phyloP scores from a whole-genome alignment of 2,888 invertebrate genomes.

The Melinopterus prodromus region DNA sequence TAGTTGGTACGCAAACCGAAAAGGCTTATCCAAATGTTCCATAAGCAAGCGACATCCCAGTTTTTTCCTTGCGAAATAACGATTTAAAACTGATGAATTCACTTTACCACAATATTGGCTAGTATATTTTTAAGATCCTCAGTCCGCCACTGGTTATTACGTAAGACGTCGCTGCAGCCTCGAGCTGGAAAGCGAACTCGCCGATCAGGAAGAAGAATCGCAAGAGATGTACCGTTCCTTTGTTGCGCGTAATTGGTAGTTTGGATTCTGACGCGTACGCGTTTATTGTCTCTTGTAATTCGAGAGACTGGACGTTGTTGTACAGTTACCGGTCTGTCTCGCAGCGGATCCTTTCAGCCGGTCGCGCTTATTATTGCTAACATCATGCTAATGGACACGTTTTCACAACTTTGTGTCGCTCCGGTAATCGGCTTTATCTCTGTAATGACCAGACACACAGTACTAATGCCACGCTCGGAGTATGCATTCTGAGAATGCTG shows the following conservation, averaged over 20 bases:
- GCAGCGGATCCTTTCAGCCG: background rate
- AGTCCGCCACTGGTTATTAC: background rate
- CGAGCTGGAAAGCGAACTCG: background rate
- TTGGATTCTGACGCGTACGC: background rate
- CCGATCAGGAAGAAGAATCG: conserved; percentile 11
- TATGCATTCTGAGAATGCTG: too few species aligned
- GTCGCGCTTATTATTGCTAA: background rate
- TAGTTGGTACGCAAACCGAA: too few species aligned
- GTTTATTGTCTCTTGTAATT: background rate
- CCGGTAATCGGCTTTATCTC: background rate
- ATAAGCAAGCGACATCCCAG: too few species aligned
- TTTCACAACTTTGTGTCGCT: background rate
- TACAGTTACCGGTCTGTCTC: background rate
- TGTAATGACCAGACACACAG: background rate
- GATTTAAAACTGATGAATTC: too few species aligned
- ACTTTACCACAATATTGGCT: too few species aligned
- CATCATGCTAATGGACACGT: background rate
- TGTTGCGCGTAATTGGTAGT: background rate
- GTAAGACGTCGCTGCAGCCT: conserved; percentile 16
- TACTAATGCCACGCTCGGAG: background rate
- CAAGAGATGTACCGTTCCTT: conserved; percentile 15
- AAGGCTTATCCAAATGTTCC: too few species aligned
- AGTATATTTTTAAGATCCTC: background rate
- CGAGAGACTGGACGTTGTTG: background rate
- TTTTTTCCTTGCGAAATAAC: too few species aligned